phyloP scores from a whole-genome alignment of 1,140 invertebrate genomes.

The Diploscapter pachys region DNA sequence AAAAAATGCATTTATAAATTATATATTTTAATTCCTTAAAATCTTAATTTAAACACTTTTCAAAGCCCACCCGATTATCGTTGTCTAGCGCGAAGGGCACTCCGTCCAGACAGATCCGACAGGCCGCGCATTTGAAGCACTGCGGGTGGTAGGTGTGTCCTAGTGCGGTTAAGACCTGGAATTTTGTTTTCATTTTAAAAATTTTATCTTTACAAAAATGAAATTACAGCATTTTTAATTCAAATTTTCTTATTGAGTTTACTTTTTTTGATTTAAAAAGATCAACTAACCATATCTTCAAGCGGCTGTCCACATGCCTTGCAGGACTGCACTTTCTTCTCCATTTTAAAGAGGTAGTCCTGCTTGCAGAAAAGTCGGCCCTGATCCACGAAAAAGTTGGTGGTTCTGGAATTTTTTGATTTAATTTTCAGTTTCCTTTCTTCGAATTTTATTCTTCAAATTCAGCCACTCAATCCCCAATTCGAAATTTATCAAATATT shows the following conservation, averaged over 20 bases:
- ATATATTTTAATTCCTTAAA: no score
- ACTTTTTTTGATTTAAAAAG: no score
- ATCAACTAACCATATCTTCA: not conserved
- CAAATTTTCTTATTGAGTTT: no score
- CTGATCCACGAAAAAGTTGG: constrained; percentile 3
- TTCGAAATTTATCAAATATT: no score
- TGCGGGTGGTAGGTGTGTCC: constrained; percentile 98
- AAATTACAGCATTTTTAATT: no score
- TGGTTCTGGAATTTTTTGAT: constrained; percentile 6
- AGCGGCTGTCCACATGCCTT: constrained; percentile 8
- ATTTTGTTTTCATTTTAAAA: not conserved
- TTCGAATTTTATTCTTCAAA: not conserved
- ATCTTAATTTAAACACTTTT: no score
- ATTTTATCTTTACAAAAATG: not conserved
- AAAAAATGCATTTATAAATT: no score
- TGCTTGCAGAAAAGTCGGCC: constrained; percentile 18
- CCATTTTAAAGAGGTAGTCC: constrained; percentile 8
- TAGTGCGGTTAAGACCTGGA: constrained; percentile 80
- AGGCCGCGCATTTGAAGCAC: constrained; percentile 94
- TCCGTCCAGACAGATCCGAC: constrained; percentile 93
- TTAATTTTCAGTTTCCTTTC: not conserved
- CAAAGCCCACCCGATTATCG: constrained; percentile 79
- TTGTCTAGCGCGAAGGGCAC: constrained; percentile 95
- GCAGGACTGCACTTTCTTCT: constrained; percentile 14
- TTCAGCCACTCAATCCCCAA: no score